Base-by-base conservation (phyloP, 2,113 vertebrate species). In the Daubentonia madagascariensis region DNA sequence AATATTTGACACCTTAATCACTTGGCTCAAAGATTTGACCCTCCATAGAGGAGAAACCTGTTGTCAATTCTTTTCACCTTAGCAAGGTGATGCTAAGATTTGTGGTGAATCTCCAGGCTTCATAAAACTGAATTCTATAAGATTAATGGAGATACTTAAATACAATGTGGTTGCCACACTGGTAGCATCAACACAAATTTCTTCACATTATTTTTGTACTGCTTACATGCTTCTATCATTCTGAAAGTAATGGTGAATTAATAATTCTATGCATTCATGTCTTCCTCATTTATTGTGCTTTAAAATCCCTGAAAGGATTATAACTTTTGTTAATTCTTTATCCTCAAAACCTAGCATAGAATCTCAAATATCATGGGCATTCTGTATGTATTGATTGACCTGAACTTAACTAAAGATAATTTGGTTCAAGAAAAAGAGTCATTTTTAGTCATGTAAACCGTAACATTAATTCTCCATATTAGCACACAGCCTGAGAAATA, bases 271-370 rank as follows among this genome's bases (percentile, higher is more conserved):
- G 6, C 83, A 84, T 25, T 72, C 4, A 32, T 73, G 13, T 86
- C 20, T 63, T 92, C 12, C 3, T 88, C n/a, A 68, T 63, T 4
- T 35, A 84, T n/a, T 63, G 57, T 28, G 6, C 6, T 67, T 85
- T 92, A 59, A 94, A 95, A 92, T 89, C 14, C 1, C 23, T 37
- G 63, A 52, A 90, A 5, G 9, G 20, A 73, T 18, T 43, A 1
- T 65, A 98, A 94, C 6, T 32, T 92, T 92, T 79, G 32, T 43
- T 95, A 57, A 88, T 89, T 76, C 52, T 92, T 85, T 76, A 48
- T 35, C 28, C 30, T 75, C 17, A 65, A 91, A 91, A 76, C 28
- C 16, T 50, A 81, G 20, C 43, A 81, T 70, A 63, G 23, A 91
- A 78, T 89, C 23, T 67, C 85, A 72, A 32, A 59, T 35, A 65